phyloP scores from a whole-genome alignment of 2,888 invertebrate species.

The Malacosoma neustria region DNA sequence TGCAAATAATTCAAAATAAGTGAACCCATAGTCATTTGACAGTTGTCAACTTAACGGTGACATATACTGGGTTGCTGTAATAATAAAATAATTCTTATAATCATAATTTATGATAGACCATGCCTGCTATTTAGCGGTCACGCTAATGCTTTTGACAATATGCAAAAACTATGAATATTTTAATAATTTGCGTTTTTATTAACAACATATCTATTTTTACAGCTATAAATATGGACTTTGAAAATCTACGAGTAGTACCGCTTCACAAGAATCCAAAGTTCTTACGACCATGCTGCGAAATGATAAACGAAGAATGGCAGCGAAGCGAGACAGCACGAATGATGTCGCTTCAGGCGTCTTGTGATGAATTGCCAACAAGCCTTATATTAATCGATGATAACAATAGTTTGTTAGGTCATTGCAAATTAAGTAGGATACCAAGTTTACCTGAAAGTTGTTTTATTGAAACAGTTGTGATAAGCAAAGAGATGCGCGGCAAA shows the following conservation, averaged over 20 bases:
- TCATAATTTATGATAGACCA: too few species aligned
- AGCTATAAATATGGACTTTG: constrained; percentile 36
- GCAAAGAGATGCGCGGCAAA: constrained; percentile 79
- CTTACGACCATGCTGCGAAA: constrained; percentile 80
- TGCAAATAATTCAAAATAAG: background rate
- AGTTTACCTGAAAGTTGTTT: constrained; percentile 82
- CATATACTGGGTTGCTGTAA: too few species aligned
- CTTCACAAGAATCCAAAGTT: constrained; percentile 84
- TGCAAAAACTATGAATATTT: constrained; percentile 1
- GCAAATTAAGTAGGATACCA: constrained; percentile 84
- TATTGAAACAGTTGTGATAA: constrained; percentile 88
- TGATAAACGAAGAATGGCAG: constrained; percentile 92
- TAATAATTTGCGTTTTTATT: background rate
- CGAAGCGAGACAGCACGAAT: constrained; percentile 86
- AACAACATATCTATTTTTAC: constrained; percentile 8
- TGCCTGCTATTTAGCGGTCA: too few species aligned
- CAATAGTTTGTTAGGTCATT: constrained; percentile 82
- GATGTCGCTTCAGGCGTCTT: constrained; percentile 82
- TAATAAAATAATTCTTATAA: too few species aligned
- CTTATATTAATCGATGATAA: constrained; percentile 77
- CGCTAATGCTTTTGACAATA: too few species aligned
- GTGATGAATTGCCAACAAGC: constrained; percentile 82
- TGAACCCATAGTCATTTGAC: too few species aligned
- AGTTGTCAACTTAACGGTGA: too few species aligned
- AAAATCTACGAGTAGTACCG: constrained; percentile 72